These are phyloP conservation scores for Coccyzus lansbergi DNA, from an alignment of 2,797 vertebrate genomes.

Conservation along the genomic window DNA sequence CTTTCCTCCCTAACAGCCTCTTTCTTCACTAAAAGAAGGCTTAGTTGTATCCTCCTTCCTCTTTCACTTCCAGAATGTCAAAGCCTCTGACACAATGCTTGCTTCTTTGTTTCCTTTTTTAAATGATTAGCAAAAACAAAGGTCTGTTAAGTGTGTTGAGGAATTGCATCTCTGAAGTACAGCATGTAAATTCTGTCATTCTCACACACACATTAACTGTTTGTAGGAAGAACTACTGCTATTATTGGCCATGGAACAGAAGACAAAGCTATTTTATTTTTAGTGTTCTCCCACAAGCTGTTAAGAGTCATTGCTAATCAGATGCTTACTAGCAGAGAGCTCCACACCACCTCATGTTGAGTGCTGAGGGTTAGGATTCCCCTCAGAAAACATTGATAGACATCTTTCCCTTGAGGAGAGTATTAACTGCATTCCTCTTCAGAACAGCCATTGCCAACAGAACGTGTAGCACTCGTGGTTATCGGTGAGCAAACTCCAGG, in stretches of 20 bases:
- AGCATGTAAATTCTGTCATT: not conserved
- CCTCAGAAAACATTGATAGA: not conserved
- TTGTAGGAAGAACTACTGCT: not conserved
- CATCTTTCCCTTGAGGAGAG: not conserved
- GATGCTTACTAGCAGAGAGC: not conserved
- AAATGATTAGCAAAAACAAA: not conserved
- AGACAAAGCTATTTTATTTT: not conserved
- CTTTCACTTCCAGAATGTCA: not conserved
- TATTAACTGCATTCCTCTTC: not conserved
- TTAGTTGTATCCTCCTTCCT: not conserved
- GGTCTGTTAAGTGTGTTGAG: not conserved
- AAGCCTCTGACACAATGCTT: not conserved
- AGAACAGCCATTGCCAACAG: not conserved
- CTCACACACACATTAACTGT: not conserved
- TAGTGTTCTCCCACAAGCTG: not conserved
- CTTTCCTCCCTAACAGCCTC: not conserved
- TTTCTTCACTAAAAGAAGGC: not conserved
- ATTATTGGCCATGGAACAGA: not conserved
- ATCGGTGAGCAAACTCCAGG: not conserved
- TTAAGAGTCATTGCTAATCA: not conserved
- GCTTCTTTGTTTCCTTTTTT: not conserved
- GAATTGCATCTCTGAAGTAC: not conserved
- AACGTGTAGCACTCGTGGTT: not conserved
- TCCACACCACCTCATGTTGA: not conserved
- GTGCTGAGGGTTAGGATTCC: too few species aligned